These are phyloP conservation scores for Antitype chi DNA, from an alignment of 2,888 invertebrate species.

Conservation along the genomic window DNA sequence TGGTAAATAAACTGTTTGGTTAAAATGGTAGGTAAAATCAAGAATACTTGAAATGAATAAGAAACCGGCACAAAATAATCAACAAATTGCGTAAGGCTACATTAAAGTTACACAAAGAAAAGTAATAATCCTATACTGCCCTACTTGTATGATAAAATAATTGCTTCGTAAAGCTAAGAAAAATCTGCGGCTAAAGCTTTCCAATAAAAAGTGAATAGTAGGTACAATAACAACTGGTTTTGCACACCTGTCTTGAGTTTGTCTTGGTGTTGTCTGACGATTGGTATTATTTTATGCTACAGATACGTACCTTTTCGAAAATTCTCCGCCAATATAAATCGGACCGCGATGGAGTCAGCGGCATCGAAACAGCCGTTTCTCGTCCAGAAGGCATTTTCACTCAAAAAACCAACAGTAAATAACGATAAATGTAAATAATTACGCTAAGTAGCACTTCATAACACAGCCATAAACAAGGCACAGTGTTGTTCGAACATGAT, in stretches of 20 bases:
- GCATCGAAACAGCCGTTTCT: constrained; percentile 85
- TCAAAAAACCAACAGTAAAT: constrained; percentile 60
- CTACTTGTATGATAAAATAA: background rate
- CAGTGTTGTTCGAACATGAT: constrained; percentile 74
- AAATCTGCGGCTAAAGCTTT: background rate
- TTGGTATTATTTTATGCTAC: background rate
- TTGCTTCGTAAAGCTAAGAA: background rate
- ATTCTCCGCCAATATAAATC: constrained; percentile 89
- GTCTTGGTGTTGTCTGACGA: background rate
- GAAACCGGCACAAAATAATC: background rate
- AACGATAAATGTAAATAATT: constrained; percentile 67
- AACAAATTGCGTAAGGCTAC: constrained; percentile 8
- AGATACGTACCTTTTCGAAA: constrained; percentile 86
- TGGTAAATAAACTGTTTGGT: background rate
- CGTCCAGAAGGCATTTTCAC: constrained; percentile 84
- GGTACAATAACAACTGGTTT: constrained; percentile 50
- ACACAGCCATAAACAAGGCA: constrained; percentile 62
- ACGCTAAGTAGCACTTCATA: constrained; percentile 72
- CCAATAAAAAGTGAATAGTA: constrained; percentile 22
- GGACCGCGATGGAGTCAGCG: constrained; percentile 85
- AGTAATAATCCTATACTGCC: background rate
- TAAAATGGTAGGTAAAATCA: background rate
- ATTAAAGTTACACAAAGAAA: background rate
- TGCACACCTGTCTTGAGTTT: constrained; percentile 44
- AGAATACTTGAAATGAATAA: background rate